Percentiles rank a stretch among this genome's conserved stretches.
phyloP scores from a whole-genome alignment of 1,140 invertebrate genomes.

The Grapholita molesta region DNA sequence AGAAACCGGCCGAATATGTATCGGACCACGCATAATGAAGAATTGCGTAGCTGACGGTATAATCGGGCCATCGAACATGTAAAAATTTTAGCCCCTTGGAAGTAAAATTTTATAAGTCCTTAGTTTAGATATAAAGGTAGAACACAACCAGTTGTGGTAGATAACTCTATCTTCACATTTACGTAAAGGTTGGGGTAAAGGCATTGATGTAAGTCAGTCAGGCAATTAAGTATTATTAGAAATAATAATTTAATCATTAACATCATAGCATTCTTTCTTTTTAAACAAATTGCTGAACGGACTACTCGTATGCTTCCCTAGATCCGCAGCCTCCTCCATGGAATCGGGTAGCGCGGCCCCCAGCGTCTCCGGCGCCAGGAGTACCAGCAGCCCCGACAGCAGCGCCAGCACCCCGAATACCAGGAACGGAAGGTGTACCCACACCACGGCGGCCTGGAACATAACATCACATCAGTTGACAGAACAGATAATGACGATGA shows the following conservation, averaged over 20 bases:
- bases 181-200: too few species aligned
- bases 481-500: background rate
- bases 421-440: conserved; percentile 79
- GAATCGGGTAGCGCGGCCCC: conserved; percentile 80
- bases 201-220: too few species aligned
- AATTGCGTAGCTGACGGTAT: too few species aligned
- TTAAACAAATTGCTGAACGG: background rate
- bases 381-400: conserved; percentile 73
- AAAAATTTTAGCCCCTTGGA: too few species aligned
- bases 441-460: background rate
- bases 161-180: too few species aligned
- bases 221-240: too few species aligned
- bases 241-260: background rate
- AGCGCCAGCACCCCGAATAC: conserved; percentile 82
- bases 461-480: background rate
- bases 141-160: too few species aligned
- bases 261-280: background rate
- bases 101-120: too few species aligned
- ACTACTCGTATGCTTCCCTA: background rate
- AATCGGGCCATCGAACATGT: too few species aligned
- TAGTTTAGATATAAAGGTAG: too few species aligned
- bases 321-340: conserved; percentile 53
- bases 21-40: too few species aligned
- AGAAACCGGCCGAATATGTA: too few species aligned
- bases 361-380: conserved; percentile 82